Evolutionary conservation across 2,113 vertebrate genomes (phyloP), one percentile per base, ranked within the genome.

Genomic region (Spea bombifrons): DNA sequence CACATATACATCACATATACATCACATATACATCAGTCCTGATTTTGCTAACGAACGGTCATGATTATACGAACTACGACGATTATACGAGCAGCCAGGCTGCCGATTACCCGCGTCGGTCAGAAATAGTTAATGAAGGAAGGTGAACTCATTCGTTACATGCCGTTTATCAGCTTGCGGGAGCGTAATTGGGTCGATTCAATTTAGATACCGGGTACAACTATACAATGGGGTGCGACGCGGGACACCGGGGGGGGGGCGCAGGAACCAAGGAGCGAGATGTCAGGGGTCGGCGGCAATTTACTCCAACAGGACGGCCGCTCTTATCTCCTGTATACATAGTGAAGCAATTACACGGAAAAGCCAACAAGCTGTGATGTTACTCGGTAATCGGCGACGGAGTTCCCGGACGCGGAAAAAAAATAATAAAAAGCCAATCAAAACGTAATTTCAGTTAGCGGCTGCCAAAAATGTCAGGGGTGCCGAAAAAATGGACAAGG

Each of bases 151-250:
- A 30, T 30, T 2, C 30, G 30, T 53, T 53, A 1, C 7, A 53
- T 53, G 50, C 7, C 1, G 50, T 53, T 52, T 53, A 7, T 53
- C 50, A 10, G 10, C 10, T 7, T 3, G 50, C 50, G 10, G 50
- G 50, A 53, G 50, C 7, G 55, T 12, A 59, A 50, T 66, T 48
- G 16, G 43, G 65, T 48, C n/a, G 75, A 76, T 76, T 17, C 75
- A 47, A 76, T 68, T 68, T 67, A 76, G 75, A 68, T 76, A 75
- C 30, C 30, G 30, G 30, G 30, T 30, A 2, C 30, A 30, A 30
- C 30, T 30, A 75, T 49, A n/a, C 13, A 0, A 3, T 17, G 64
- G 49, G 44, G 52, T 65, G 52, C 3, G 7, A 59, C 55, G 15
- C 8, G 55, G 55, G 15, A 8, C 55, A 3, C 1, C 10, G 6